Base-by-base conservation (phyloP, 2,888 invertebrate genomes). In the Nephrotoma appendiculata region DNA sequence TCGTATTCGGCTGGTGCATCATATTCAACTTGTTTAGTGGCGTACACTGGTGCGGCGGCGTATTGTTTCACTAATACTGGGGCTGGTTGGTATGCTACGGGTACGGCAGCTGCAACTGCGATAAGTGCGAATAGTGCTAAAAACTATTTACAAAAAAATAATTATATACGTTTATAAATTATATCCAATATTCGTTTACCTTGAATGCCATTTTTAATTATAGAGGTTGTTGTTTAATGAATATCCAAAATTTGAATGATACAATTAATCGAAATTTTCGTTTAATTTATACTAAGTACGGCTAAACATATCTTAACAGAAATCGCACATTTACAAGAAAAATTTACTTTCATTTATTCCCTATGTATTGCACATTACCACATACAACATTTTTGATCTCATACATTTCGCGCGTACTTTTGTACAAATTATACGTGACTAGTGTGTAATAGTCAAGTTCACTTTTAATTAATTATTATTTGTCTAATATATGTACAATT, bases 1-100 rank as follows among this genome's bases (percentile, higher is more conserved):
- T 92, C 92, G 88, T 93, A 93, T 87, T 92, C 91, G 42, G 91
- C 92, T 87, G 92, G 92, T 0, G 91, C 92, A 12, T 91, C 89
- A 88, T 89, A 41, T 52, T 86, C 86, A 5, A 43, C 45, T 41
- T 86, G 48, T 41, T 86, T 48, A 12, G 83, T 31, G 11, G 83
- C 83, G 4, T 83, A 83, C 9, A 42, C 41, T 41, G 83, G 83
- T 5, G n/a, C 43, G 5, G 86, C 12, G 11, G 86, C 52, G 19
- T 48, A 41, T 86, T 86, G 41, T 48, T 86, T 86, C 12, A 86
- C 86, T n/a, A 48, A 12, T 41, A 41, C 86, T 48, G 86, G 86
- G 6, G 86, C 86, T 43, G 41, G 85, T 85, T 85, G 85, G 43
- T 85, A 85, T 3, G 41, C 85, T 19, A 83, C 11, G 15, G 43